These are phyloP conservation scores for Calcarius lapponicus DNA, from an alignment of 2,797 vertebrate species.

Conservation along the genomic window DNA sequence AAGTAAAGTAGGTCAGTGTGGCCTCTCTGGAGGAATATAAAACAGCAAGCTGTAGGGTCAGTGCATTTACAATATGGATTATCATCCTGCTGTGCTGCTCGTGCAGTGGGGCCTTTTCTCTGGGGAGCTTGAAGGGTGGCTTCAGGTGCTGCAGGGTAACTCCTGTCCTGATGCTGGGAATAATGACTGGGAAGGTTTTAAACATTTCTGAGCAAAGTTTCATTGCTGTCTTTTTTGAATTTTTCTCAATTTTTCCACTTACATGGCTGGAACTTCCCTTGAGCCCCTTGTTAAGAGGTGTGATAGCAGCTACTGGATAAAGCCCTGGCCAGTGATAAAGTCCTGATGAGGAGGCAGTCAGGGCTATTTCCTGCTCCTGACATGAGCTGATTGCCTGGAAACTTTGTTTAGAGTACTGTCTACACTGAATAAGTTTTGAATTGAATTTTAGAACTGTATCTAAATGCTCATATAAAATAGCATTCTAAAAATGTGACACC, in stretches of 20 bases:
- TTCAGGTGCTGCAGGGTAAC: not conserved
- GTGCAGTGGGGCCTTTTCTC: not conserved
- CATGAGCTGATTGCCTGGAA: not conserved
- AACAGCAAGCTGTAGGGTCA: conserved; percentile 33
- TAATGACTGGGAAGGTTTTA: not conserved
- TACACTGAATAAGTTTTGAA: not conserved
- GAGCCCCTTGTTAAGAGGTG: not conserved
- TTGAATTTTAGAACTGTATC: not conserved
- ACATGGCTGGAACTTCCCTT: not conserved
- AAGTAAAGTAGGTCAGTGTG: conserved; percentile 54
- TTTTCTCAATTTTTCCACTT: not conserved
- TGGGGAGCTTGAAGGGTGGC: not conserved
- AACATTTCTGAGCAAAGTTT: not conserved
- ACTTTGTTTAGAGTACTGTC: not conserved
- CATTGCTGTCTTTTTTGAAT: not conserved
- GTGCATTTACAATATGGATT: not conserved
- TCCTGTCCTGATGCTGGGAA: not conserved
- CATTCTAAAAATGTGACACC: not conserved
- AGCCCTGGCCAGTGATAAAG: not conserved
- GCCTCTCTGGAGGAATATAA: conserved; percentile 47
- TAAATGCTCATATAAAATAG: not conserved
- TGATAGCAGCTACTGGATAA: not conserved
- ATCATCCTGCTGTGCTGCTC: not conserved
- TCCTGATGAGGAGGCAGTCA: not conserved
- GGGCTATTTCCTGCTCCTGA: not conserved